Conservation (phyloP, 35 echinoderm and acorn worm genomes). For the Apostichopus japonicus region DNA sequence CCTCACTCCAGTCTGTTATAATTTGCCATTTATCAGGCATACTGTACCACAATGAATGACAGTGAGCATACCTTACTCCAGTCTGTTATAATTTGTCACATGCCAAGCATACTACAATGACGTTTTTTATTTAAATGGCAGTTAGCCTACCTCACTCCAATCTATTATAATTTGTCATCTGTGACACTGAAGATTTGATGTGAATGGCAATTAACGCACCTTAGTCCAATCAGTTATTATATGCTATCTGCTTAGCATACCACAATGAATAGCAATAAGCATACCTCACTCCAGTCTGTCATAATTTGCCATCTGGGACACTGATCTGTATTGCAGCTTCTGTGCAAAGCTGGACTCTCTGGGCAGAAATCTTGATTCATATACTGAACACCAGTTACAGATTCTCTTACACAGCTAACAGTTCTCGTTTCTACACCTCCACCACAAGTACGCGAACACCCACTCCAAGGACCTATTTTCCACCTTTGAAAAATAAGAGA, state of each 20-base stretch:
- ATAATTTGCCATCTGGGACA: constrained; percentile 12
- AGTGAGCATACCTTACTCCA: too few relatives aligned
- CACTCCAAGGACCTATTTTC: constrained; percentile 24
- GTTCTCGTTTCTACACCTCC: not conserved
- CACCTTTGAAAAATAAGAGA: not conserved
- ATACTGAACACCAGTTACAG: not conserved
- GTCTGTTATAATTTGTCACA: not conserved
- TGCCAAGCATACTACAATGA: too few relatives aligned
- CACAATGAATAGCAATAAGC: not conserved
- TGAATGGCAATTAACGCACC: too few relatives aligned
- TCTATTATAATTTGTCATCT: too few relatives aligned
- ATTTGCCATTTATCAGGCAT: too few relatives aligned
- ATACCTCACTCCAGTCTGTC: constrained; percentile 37
- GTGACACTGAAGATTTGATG: not conserved
- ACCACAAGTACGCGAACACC: not conserved
- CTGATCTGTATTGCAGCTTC: not conserved
- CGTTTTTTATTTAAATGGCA: too few relatives aligned
- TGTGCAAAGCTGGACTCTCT: not conserved
- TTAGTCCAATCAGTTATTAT: too few relatives aligned
- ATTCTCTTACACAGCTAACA: not conserved
- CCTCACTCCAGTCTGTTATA: too few relatives aligned
- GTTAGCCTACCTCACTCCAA: not conserved
- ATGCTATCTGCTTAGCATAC: too few relatives aligned
- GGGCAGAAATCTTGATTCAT: not conserved
- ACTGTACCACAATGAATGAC: too few relatives aligned